Base-by-base conservation (phyloP, 2,888 invertebrate genomes). In the Lithophane socia region DNA sequence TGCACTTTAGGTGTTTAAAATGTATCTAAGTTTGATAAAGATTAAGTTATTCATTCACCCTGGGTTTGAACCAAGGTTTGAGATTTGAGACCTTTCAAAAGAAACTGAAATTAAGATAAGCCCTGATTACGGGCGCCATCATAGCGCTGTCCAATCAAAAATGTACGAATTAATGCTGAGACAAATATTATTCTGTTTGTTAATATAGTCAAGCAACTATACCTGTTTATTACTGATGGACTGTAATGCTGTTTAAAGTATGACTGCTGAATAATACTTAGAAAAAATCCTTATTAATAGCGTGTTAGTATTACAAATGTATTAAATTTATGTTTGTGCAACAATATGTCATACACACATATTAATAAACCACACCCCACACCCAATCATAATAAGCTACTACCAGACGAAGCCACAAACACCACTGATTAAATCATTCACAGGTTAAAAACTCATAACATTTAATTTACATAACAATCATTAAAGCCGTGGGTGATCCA, bases 391-490 rank as follows among this genome's bases (percentile, higher is more conserved):
- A 56, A 18, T 29, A 9, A 73, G n/a, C 29, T 13, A n/a, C 44
- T 12, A n/a, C 44, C 73, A n/a, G 18, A 56, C 21, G 18, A 44
- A 52, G 7, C 13, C 10, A 77, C 21, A 65, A 47, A 56, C 29
- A 44, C 49, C 37, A 18, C 42, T 63, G 44, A 68, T 61, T 42
- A 68, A 75, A 79, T 79, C 42, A 69, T 47, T 29, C 21, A 61
- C 56, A 64, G 71, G 65, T 72, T 72, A 69, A 74, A 52, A 49
- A 67, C 52, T 80, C 65, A 84, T 84, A 79, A 87, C 77, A 88
- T 80, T 67, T 61, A 65, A 85, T 85, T 73, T 69, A 76, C 73
- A 80, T 74, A 84, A 86, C 72, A 73, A 66, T 86, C 75, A 84
- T 44, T 29, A 21, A 58, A 13, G 75, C 24, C 18, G 76, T 86